A percentile compares a stretch with the other conserved stretches of the same genome.
Conservation (phyloP, 2,113 vertebrate genomes). For the Mobula birostris region DNA sequence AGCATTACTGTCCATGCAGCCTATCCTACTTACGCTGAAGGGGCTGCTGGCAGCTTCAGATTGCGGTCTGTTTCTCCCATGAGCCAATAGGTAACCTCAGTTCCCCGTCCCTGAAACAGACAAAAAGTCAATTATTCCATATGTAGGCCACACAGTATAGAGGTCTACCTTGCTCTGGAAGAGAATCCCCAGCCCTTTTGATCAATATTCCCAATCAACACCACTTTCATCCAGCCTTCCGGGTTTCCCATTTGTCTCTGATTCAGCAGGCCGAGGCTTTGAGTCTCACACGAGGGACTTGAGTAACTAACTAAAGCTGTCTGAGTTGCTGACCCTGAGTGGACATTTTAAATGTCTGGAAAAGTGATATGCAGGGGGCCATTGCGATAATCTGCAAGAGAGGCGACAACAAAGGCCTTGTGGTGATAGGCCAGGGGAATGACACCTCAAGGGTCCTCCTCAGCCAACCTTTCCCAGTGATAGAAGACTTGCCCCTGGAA, state of each 20-base stretch:
- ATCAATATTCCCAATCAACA: not conserved
- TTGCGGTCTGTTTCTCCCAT: conserved; percentile 72
- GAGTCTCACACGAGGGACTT: not conserved
- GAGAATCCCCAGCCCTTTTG: too few relatives aligned
- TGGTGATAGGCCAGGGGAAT: too few relatives aligned
- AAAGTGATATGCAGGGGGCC: too few relatives aligned
- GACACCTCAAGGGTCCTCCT: too few relatives aligned
- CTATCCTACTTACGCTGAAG: conserved; percentile 73
- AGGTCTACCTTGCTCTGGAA: not conserved
- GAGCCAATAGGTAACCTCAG: conserved; percentile 90
- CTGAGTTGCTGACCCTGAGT: not conserved
- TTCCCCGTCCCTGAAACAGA: conserved; percentile 77
- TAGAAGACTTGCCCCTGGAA: too few relatives aligned
- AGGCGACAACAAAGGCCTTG: too few relatives aligned
- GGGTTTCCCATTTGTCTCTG: too few relatives aligned
- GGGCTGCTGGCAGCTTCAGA: conserved; percentile 79
- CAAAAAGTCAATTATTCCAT: not conserved
- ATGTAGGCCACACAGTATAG: too few relatives aligned
- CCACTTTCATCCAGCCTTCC: not conserved
- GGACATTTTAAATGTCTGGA: not conserved
- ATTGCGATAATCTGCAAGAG: too few relatives aligned
- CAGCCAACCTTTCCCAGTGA: too few relatives aligned
- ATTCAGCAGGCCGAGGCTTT: not conserved
- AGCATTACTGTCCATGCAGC: not conserved
- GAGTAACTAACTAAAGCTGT: not conserved